Evolutionary conservation across 2,888 invertebrate species (phyloP).

Genomic region (Hydriomena furcata): DNA sequence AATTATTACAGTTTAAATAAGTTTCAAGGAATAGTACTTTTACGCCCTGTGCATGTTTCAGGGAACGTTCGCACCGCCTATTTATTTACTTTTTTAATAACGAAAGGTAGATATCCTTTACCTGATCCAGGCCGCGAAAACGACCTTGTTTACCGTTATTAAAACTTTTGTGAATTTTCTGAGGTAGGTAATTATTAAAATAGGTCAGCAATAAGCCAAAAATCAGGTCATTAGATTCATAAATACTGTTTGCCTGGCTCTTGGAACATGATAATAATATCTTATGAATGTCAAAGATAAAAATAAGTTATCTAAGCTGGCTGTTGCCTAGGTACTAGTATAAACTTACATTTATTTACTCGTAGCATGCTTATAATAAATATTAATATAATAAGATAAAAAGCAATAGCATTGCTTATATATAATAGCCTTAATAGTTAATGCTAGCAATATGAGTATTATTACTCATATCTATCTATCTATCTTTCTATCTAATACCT

Average conservation of each 20-base stretch:
- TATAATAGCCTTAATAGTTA: too few relatives aligned
- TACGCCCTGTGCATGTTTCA: neutral
- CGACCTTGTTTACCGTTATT: constrained; percentile 19
- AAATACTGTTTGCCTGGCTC: constrained; percentile 24
- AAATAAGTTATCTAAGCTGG: too few relatives aligned
- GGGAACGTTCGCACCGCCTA: neutral
- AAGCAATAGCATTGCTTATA: too few relatives aligned
- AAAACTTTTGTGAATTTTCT: constrained; percentile 21
- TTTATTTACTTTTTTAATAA: constrained; percentile 26
- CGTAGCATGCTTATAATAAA: too few relatives aligned
- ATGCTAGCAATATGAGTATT: too few relatives aligned
- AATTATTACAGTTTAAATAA: neutral
- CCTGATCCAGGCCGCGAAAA: constrained; percentile 12
- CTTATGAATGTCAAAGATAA: constrained; percentile 9
- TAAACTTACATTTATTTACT: too few relatives aligned
- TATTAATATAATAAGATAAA: too few relatives aligned
- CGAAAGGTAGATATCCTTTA: constrained; percentile 15
- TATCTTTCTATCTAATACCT: too few relatives aligned
- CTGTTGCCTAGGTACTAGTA: too few relatives aligned
- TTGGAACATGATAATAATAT: constrained; percentile 16
- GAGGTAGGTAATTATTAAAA: constrained; percentile 29
- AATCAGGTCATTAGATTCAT: constrained; percentile 22
- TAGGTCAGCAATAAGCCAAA: constrained; percentile 19
- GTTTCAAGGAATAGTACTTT: neutral
- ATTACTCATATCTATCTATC: too few relatives aligned